A percentile compares a stretch with the other conserved stretches of the same genome.
Conservation (phyloP, 2,113 vertebrate species). For the Thamnophis sirtalis region DNA sequence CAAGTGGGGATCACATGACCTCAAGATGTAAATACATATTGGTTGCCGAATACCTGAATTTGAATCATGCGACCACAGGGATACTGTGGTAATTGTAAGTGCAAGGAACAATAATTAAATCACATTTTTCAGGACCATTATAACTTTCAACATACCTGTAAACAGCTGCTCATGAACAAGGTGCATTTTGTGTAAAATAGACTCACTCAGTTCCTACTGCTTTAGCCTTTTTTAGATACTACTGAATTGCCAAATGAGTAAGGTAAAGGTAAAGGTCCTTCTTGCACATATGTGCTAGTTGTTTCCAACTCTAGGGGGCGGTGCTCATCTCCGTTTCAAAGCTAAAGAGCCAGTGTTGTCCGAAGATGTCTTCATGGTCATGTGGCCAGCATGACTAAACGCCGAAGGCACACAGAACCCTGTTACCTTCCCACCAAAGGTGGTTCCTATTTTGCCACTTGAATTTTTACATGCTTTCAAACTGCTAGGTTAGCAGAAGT, state of each 20-base stretch:
- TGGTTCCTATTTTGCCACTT: too few relatives aligned
- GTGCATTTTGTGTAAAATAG: neutral
- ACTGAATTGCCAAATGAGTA: neutral
- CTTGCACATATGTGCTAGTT: too few relatives aligned
- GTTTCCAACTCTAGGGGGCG: too few relatives aligned
- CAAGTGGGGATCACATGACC: neutral
- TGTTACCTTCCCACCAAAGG: too few relatives aligned
- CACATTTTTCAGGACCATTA: neutral
- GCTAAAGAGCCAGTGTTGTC: too few relatives aligned
- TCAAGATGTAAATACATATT: neutral
- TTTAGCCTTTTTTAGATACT: neutral
- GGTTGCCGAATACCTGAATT: neutral
- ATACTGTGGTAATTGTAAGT: neutral
- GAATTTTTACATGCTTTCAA: too few relatives aligned
- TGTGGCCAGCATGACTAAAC: too few relatives aligned
- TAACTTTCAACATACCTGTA: neutral
- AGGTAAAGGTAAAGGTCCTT: neutral
- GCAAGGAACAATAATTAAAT: neutral
- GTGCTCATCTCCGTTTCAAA: too few relatives aligned
- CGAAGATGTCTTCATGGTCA: too few relatives aligned
- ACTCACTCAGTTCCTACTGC: neutral
- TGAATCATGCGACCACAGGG: neutral
- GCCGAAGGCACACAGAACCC: too few relatives aligned
- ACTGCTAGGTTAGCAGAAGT: too few relatives aligned
- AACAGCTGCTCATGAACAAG: neutral